These are phyloP conservation scores for Magallana gigas DNA, from an alignment of 1,140 invertebrate species.

Conservation along the genomic window DNA sequence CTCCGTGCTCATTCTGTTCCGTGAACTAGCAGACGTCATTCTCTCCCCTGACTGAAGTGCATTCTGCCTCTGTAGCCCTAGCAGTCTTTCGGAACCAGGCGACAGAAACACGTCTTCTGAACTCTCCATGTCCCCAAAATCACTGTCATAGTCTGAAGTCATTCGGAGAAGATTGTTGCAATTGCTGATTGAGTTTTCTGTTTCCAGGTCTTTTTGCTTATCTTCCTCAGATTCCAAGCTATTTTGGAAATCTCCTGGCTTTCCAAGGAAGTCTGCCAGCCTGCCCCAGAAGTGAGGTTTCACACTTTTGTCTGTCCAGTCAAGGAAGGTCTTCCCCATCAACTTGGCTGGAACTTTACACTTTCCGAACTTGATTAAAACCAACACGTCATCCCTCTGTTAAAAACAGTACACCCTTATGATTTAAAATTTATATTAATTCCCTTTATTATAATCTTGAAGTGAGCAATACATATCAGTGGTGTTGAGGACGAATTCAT, in stretches of 20 bases:
- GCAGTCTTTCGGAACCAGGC: neutral
- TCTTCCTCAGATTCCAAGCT: slow-evolving; percentile 17
- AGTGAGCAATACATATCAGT: too few species aligned
- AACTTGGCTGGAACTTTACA: slow-evolving; percentile 65
- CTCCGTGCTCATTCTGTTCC: slow-evolving; percentile 37
- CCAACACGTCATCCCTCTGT: slow-evolving; percentile 64
- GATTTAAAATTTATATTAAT: too few species aligned
- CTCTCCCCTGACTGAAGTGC: neutral
- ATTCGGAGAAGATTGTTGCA: neutral
- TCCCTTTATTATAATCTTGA: too few species aligned
- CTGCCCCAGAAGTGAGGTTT: slow-evolving; percentile 66
- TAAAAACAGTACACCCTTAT: neutral
- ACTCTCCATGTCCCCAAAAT: neutral
- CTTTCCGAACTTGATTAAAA: slow-evolving; percentile 62
- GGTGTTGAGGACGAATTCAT: too few species aligned
- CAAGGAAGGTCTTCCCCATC: slow-evolving; percentile 67
- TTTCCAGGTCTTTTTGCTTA: slow-evolving; percentile 8
- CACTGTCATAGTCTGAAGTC: slow-evolving; percentile 40
- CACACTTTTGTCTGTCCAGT: slow-evolving; percentile 61
- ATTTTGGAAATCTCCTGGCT: slow-evolving; percentile 51
- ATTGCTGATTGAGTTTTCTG: neutral
- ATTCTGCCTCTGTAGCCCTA: neutral
- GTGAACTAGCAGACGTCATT: neutral
- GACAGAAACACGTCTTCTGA: slow-evolving; percentile 34
- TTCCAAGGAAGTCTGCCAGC: slow-evolving; percentile 59